Conservation (phyloP, 2,113 vertebrate species). For the Mesocricetus auratus region DNA sequence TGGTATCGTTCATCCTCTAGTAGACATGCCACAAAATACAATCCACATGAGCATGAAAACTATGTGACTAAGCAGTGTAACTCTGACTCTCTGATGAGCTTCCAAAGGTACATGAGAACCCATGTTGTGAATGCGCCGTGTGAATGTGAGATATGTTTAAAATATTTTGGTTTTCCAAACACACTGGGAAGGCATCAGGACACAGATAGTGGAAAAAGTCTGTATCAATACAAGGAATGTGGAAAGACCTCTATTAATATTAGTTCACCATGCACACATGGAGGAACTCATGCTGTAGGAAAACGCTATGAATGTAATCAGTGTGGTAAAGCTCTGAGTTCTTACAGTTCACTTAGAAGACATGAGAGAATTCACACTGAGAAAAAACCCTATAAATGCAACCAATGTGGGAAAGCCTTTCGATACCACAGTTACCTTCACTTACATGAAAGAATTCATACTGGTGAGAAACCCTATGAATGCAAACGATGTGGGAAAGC, state of each 20-base stretch:
- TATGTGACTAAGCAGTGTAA: background rate
- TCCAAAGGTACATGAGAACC: background rate
- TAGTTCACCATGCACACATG: background rate
- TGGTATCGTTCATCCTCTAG: background rate
- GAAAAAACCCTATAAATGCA: background rate
- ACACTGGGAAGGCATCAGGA: background rate
- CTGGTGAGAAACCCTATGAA: background rate
- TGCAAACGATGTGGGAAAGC: background rate
- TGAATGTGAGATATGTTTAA: slow-evolving; percentile 7
- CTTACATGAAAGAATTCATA: background rate
- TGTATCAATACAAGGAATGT: background rate
- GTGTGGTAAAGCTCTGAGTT: background rate
- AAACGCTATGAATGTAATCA: background rate
- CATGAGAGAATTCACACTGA: background rate
- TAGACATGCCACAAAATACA: background rate
- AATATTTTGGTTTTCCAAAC: background rate
- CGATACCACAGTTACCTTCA: background rate
- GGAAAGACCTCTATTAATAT: background rate
- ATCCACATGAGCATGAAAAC: background rate
- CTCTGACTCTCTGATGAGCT: background rate
- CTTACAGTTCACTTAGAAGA: background rate
- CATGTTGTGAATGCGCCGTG: background rate
- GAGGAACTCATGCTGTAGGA: no score
- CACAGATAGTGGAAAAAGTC: background rate
- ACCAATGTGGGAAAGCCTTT: background rate